Conservation (phyloP, 2,113 vertebrate genomes). For the Micromys minutus region DNA sequence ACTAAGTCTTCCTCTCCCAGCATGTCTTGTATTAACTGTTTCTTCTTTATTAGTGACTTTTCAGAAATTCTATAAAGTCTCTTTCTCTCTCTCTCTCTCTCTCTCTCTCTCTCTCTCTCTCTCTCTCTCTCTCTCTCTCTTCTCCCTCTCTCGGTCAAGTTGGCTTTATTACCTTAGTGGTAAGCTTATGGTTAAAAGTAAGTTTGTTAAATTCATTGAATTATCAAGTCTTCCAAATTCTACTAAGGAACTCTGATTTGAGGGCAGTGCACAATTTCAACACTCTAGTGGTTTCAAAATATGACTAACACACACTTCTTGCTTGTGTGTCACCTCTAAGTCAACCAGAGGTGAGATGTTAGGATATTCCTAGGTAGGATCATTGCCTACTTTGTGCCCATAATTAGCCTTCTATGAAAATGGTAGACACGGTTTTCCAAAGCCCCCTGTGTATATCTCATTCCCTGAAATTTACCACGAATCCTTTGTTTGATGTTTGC, state of each 20-base stretch:
- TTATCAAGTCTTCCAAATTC: not conserved
- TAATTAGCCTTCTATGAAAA: not conserved
- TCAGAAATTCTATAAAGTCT: not conserved
- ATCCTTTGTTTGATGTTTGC: not conserved
- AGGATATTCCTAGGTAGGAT: not conserved
- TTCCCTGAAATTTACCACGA: not conserved
- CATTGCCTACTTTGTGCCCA: not conserved
- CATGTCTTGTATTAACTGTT: not conserved
- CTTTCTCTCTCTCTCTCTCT: too few relatives aligned
- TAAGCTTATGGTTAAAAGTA: not conserved
- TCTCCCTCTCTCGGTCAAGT: too few relatives aligned
- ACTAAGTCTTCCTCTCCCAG: not conserved
- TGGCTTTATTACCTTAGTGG: not conserved
- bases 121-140: too few relatives aligned
- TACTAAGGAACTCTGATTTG: not conserved
- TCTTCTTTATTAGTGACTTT: not conserved
- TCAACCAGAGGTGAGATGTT: not conserved
- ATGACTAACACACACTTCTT: not conserved
- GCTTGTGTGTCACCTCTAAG: not conserved
- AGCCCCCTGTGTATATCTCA: not conserved
- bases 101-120: too few relatives aligned
- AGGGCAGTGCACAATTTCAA: not conserved
- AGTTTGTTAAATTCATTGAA: constrained; percentile 14
- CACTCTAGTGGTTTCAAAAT: not conserved
- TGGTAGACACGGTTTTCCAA: not conserved